Evolutionary conservation across 2,888 invertebrate species (phyloP).

Genomic region (Ceraclea dissimilis): DNA sequence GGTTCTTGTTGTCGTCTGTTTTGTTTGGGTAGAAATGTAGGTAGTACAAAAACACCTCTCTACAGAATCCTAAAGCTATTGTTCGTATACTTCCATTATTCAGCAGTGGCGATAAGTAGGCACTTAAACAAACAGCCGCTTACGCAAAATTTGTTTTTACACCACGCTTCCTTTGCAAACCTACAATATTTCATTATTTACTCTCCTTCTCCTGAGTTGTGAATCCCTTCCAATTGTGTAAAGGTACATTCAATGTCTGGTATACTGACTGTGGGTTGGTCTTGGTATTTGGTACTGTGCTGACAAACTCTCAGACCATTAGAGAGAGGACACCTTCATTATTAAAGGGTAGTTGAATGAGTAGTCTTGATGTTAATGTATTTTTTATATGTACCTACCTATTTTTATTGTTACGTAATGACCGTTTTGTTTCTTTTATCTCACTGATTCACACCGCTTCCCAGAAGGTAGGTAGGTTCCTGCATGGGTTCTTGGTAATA

Average conservation of each 20-base stretch:
- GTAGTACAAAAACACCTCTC: not conserved
- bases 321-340: too few relatives aligned
- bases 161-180: not conserved
- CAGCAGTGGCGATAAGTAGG: not conserved
- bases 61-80: too few relatives aligned
- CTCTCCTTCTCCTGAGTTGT: too few relatives aligned
- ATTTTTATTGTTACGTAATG: not conserved
- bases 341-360: too few relatives aligned
- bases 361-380: not conserved
- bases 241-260: too few relatives aligned
- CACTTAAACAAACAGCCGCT: not conserved
- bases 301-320: too few relatives aligned
- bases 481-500: too few relatives aligned
- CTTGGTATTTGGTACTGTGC: too few relatives aligned
- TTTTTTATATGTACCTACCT: not conserved
- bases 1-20: not conserved
- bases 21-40: not conserved
- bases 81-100: not conserved
- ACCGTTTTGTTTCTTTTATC: not conserved
- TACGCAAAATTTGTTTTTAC: not conserved
- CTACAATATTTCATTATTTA: not conserved
- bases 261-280: too few relatives aligned
- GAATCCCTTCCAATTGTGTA: too few relatives aligned
- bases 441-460: not conserved
- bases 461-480: not conserved